phyloP scores from a whole-genome alignment of 2,888 invertebrate species.

The Pardosa pseudoannulata region DNA sequence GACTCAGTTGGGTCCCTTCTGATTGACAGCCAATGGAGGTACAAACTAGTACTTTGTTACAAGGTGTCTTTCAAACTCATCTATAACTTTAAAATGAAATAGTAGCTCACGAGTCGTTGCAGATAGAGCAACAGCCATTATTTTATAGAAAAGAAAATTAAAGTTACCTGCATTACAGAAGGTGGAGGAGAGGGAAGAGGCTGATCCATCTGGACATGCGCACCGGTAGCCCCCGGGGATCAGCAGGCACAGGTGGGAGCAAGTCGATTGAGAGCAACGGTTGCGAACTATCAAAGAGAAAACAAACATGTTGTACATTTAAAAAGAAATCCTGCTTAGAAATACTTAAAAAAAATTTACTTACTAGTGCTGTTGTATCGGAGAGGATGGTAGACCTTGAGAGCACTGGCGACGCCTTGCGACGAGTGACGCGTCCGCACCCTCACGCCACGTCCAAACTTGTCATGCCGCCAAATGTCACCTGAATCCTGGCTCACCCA shows the following conservation, averaged over 20 bases:
- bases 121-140: too few relatives aligned
- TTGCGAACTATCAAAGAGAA: constrained; percentile 76
- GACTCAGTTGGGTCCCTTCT: too few relatives aligned
- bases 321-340: too few relatives aligned
- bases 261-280: constrained; percentile 83
- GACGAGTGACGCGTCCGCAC: constrained; percentile 89
- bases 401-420: constrained; percentile 86
- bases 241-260: constrained; percentile 94
- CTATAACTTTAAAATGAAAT: too few relatives aligned
- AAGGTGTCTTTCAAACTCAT: too few relatives aligned
- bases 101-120: too few relatives aligned
- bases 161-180: constrained; percentile 89
- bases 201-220: constrained; percentile 88
- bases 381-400: constrained; percentile 81
- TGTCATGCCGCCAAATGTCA: constrained; percentile 92
- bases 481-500: constrained; percentile 95
- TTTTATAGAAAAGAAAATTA: too few relatives aligned
- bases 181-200: constrained; percentile 72
- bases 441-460: constrained; percentile 96
- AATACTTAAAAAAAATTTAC: constrained; percentile 43
- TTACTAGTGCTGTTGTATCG: constrained; percentile 85
- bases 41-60: too few relatives aligned
- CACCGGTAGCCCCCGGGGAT: constrained; percentile 93
- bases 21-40: too few relatives aligned
- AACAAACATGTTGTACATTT: too few relatives aligned